phyloP scores from a whole-genome alignment of 2,888 invertebrate genomes.

The Stictocephala bisonia region DNA sequence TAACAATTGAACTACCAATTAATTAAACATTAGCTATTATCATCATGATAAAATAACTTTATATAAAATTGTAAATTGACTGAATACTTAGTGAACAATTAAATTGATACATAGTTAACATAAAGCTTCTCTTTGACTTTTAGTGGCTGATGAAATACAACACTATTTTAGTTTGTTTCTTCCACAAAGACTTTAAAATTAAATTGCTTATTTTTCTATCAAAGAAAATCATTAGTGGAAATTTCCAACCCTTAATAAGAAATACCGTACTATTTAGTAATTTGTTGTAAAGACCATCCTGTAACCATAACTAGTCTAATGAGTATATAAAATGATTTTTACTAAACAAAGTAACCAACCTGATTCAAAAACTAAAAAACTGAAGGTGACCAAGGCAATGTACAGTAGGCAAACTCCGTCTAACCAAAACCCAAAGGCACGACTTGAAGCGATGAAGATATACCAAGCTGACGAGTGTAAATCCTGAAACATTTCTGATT shows the following conservation, averaged over 20 bases:
- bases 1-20: no score
- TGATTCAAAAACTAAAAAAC: slow-evolving; percentile 73
- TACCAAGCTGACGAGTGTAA: slow-evolving; percentile 85
- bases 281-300: background rate
- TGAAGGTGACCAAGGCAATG: slow-evolving; percentile 86
- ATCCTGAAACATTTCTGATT: slow-evolving; percentile 48
- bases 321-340: slow-evolving; percentile 50
- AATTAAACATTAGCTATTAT: no score
- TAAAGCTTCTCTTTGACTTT: no score
- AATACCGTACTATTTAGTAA: background rate
- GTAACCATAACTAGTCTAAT: slow-evolving; percentile 11
- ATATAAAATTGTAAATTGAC: no score
- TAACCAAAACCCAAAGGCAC: slow-evolving; percentile 94
- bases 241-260: background rate
- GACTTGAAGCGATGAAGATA: slow-evolving; percentile 86
- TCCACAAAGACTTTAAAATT: no score
- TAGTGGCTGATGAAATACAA: no score
- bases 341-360: slow-evolving; percentile 46
- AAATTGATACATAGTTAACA: no score
- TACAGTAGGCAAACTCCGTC: slow-evolving; percentile 90
- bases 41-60: no score
- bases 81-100: no score
- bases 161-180: no score
- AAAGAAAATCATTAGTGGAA: background rate
- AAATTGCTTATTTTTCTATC: no score